Percentiles rank a stretch among this genome's conserved stretches.
These are phyloP conservation scores for Falcunculus frontatus DNA, from an alignment of 2,113 vertebrate genomes.

Conservation along the genomic window DNA sequence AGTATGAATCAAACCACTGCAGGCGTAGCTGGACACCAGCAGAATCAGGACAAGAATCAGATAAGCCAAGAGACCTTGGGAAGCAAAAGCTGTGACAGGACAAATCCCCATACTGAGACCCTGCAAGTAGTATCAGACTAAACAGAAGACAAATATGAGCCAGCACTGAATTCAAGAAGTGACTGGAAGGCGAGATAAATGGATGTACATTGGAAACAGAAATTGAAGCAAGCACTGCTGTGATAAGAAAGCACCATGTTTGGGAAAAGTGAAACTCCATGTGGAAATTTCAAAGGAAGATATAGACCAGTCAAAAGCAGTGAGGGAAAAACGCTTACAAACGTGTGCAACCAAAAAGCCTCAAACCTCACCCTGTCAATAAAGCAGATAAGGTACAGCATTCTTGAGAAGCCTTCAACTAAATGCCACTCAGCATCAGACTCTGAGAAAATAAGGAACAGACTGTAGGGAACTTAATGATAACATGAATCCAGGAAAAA, in stretches of 20 bases:
- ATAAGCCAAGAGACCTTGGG: neutral
- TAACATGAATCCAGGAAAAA: conserved; percentile 37
- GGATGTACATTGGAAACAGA: neutral
- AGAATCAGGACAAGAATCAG: neutral
- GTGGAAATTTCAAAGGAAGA: neutral
- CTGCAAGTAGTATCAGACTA: neutral
- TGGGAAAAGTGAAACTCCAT: neutral
- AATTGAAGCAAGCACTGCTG: neutral
- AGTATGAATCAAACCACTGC: neutral
- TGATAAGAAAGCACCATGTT: neutral
- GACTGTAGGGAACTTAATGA: conserved; percentile 42
- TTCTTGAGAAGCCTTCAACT: conserved; percentile 27
- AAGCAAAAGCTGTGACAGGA: neutral
- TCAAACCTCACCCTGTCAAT: neutral
- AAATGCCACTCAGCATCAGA: neutral
- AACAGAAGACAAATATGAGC: neutral
- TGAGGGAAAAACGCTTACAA: neutral
- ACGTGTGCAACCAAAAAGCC: neutral
- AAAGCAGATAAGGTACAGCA: conserved; percentile 11
- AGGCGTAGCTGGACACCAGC: neutral
- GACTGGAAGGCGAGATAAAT: neutral
- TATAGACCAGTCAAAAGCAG: neutral
- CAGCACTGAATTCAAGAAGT: neutral
- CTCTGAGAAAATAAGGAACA: conserved; percentile 18
- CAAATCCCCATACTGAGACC: neutral